Conservation (phyloP, 2,797 vertebrate genomes). For the Callimico goeldii region DNA sequence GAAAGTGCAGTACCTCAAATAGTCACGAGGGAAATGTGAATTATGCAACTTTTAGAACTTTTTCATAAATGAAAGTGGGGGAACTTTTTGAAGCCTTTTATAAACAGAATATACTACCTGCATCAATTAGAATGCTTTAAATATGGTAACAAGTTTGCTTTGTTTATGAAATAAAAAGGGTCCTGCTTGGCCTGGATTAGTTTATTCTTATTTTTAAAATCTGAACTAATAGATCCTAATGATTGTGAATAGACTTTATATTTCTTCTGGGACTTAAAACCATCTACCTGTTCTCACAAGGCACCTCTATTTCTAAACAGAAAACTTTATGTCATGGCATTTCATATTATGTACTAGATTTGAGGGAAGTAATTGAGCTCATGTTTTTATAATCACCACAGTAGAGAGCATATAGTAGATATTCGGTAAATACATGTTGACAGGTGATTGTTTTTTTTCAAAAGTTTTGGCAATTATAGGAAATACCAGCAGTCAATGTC, state of each 20-base stretch:
- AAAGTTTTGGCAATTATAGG: neutral
- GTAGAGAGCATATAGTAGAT: neutral
- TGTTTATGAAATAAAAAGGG: neutral
- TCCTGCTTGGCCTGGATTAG: neutral
- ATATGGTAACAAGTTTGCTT: neutral
- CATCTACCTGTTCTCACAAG: neutral
- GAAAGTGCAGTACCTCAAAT: neutral
- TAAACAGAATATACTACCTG: neutral
- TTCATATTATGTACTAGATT: conserved; percentile 6
- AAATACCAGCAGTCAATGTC: neutral
- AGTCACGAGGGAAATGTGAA: neutral
- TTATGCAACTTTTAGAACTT: neutral
- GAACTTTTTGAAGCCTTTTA: neutral
- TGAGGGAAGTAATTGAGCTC: neutral
- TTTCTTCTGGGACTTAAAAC: neutral
- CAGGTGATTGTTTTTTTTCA: neutral
- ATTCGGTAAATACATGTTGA: conserved; percentile 40
- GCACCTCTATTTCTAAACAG: neutral
- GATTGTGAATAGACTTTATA: neutral
- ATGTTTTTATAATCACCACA: neutral
- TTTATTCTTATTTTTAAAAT: conserved; percentile 14
- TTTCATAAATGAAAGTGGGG: neutral
- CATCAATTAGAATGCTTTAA: neutral
- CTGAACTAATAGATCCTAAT: neutral
- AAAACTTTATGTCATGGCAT: neutral